Conservation (phyloP, 2,797 vertebrate species). For the Hylomyscus alleni region DNA sequence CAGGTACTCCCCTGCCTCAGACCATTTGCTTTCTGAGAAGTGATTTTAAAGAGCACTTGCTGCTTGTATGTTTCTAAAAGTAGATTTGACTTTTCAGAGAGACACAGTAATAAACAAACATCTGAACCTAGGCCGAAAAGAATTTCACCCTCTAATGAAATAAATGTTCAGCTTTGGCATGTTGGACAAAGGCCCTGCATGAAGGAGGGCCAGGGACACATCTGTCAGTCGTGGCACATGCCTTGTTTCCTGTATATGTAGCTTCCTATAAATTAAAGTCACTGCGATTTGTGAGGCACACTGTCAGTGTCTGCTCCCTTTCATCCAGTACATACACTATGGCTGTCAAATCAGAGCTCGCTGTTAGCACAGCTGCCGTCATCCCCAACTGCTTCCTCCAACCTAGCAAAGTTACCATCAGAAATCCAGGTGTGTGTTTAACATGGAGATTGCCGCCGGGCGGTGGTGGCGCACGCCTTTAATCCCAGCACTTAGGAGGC, state of each 20-base stretch:
- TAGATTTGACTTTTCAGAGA: slow-evolving; percentile 34
- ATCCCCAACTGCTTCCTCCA: not conserved
- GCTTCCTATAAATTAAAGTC: not conserved
- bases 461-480: too few relatives aligned
- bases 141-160: slow-evolving; percentile 62
- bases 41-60: slow-evolving; percentile 26
- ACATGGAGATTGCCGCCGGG: too few relatives aligned
- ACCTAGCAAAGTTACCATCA: slow-evolving; percentile 43
- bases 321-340: slow-evolving; percentile 3
- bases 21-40: slow-evolving; percentile 47
- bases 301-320: slow-evolving; percentile 24
- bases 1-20: not conserved
- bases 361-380: not conserved
- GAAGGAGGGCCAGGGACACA: slow-evolving; percentile 9
- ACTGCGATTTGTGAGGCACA: not conserved
- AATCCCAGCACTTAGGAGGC: too few relatives aligned
- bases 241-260: not conserved
- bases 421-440: slow-evolving; percentile 48
- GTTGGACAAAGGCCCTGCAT: slow-evolving; percentile 31
- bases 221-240: not conserved
- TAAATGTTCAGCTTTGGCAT: slow-evolving; percentile 17
- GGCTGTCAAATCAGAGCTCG: not conserved
- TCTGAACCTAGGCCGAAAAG: slow-evolving; percentile 39
- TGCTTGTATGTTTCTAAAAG: slow-evolving; percentile 15
- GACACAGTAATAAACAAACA: not conserved